These are phyloP conservation scores for Labrus mixtus DNA, from an alignment of 2,113 vertebrate species.

Conservation along the genomic window DNA sequence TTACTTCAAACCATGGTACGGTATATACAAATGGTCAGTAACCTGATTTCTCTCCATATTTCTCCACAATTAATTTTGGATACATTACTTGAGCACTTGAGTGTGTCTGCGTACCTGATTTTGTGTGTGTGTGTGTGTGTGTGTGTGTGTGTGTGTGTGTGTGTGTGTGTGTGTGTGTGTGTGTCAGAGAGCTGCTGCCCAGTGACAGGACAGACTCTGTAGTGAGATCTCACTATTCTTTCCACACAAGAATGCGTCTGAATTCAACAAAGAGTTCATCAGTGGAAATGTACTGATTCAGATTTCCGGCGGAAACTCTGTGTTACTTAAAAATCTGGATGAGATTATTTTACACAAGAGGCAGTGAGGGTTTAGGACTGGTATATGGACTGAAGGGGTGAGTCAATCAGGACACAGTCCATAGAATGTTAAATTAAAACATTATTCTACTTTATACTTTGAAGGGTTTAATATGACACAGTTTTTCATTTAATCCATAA, in stretches of 20 bases:
- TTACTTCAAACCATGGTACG: not conserved
- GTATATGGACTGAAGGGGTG: too few species aligned
- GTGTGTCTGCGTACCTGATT: too few species aligned
- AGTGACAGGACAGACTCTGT: constrained; percentile 2
- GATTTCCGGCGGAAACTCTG: not conserved
- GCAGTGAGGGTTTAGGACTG: too few species aligned
- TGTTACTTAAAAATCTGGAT: not conserved
- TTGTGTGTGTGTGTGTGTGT: not conserved
- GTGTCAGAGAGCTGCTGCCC: not conserved
- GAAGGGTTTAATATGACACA: too few species aligned
- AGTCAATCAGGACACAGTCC: too few species aligned
- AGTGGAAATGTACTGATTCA: not conserved
- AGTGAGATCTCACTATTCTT: not conserved
- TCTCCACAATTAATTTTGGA: not conserved
- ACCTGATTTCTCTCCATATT: not conserved
- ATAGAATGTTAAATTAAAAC: too few species aligned
- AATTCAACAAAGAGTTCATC: not conserved
- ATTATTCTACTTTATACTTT: too few species aligned
- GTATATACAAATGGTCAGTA: not conserved
- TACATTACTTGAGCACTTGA: not conserved
- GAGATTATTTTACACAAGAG: not conserved
- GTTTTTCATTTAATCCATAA: too few species aligned
- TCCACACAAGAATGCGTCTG: not conserved
- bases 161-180: not conserved
- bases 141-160: not conserved